Percentiles rank a stretch among this genome's conserved stretches.
Evolutionary conservation across 2,797 vertebrate species (phyloP).

Genomic region (Serranus cabrilla): DNA sequence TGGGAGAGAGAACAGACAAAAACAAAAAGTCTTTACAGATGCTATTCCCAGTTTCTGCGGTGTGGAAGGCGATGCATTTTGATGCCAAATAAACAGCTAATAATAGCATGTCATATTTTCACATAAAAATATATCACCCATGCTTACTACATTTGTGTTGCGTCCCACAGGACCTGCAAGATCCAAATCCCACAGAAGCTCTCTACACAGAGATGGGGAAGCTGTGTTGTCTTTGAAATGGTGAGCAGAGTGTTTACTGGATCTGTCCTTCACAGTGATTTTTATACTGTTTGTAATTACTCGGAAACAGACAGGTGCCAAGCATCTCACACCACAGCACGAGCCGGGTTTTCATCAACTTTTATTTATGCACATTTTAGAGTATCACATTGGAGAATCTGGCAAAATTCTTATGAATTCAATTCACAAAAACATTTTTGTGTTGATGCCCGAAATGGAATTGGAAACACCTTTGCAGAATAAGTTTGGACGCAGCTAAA

Average conservation of each 20-base stretch:
- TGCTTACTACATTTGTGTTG: neutral
- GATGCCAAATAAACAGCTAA: conserved; percentile 2
- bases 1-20: neutral
- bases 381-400: too few species aligned
- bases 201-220: neutral
- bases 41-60: neutral
- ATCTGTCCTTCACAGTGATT: conserved; percentile 30
- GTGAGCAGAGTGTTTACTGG: conserved; percentile 36
- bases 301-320: conserved; percentile 12
- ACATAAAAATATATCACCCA: neutral
- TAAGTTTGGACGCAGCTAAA: too few species aligned
- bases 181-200: neutral
- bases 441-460: too few species aligned
- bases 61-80: neutral
- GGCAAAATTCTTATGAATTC: too few species aligned
- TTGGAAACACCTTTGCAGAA: too few species aligned
- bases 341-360: too few species aligned
- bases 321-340: conserved; percentile 21
- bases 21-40: neutral
- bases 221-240: conserved; percentile 1
- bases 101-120: neutral
- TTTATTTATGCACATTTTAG: too few species aligned
- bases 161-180: neutral
- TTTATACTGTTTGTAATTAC: conserved; percentile 35
- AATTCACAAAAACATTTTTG: too few species aligned